Base-by-base conservation (phyloP, 92 coral and sea anemone genomes). In the Palythoa grandis region DNA sequence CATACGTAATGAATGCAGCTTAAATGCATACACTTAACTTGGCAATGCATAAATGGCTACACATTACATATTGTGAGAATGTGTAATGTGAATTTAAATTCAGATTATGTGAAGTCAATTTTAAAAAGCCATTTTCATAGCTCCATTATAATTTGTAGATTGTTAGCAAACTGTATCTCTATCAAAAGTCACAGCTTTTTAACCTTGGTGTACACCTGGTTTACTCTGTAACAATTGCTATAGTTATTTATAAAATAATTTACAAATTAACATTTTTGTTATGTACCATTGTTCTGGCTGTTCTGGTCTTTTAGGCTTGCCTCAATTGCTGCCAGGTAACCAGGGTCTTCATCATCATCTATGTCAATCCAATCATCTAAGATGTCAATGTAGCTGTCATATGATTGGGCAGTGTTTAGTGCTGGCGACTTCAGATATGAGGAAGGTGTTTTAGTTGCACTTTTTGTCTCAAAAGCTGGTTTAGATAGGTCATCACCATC, bases 301-400 rank as follows among this genome's bases (percentile, higher is more conserved):
- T 86, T 68, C 50, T 86, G 88, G 39, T 86, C 84, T 66, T 58
- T 77, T 50, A 86, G 83, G 78, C 88, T 86, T 39, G 84, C 88
- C 66, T 52, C 82, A 85, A 85, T 76, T 19, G 88, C 88, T 66
- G 83, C 82, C 60, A 85, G 80, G 66, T 72, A 75, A 56, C 74
- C 88, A 47, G 83, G 82, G 76, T 76, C 83, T 73, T 86, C 83
- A 43, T 73, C 50, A 24, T 73, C 77, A 73, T 73, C 77, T 73
- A 73, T 73, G 77, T 73, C 77, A 73, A 73, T 73, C 77, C 77
- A 72, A 40, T 72, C 76, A 72, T 72, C 79, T 75, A 75, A 75
- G 39, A 75, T 65, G 22, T 75, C 63, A 75, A 75, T 75, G 79
- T 75, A 75, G 79, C 29, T 75, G 14, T 75, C 79, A 50, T 75